Evolutionary conservation across 2,113 vertebrate species (phyloP).

Genomic region (Proterorhinus semilunaris): DNA sequence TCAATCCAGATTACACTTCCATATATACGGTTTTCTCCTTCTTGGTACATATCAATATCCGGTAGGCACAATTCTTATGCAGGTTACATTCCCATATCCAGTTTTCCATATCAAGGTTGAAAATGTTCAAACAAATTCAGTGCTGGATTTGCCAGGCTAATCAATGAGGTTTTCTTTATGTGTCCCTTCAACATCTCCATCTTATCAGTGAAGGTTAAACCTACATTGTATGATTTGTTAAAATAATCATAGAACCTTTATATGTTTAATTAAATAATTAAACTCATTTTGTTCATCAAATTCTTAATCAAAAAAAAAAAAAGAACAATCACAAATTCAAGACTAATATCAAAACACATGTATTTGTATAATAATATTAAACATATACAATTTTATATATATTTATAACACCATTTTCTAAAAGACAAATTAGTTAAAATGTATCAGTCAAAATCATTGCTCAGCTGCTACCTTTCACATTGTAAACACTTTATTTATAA

Average conservation of each 20-base stretch:
- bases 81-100: too few species aligned
- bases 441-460: not conserved
- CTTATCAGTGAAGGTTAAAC: not conserved
- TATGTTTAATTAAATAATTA: not conserved
- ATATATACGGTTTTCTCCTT: too few species aligned
- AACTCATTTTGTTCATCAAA: not conserved
- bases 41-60: too few species aligned
- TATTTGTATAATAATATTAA: not conserved
- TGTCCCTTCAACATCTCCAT: too few species aligned
- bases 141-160: too few species aligned
- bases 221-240: not conserved
- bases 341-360: not conserved
- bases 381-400: too few species aligned
- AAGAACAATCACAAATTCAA: not conserved
- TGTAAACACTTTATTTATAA: not conserved
- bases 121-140: too few species aligned
- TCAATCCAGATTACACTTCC: too few species aligned
- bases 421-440: not conserved
- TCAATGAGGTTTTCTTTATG: too few species aligned
- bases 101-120: too few species aligned
- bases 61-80: too few species aligned
- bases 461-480: slow-evolving; percentile 6
- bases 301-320: not conserved
- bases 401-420: too few species aligned
- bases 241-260: not conserved